These are phyloP conservation scores for Heterotis niloticus DNA, from an alignment of 2,113 vertebrate genomes.

Conservation along the genomic window DNA sequence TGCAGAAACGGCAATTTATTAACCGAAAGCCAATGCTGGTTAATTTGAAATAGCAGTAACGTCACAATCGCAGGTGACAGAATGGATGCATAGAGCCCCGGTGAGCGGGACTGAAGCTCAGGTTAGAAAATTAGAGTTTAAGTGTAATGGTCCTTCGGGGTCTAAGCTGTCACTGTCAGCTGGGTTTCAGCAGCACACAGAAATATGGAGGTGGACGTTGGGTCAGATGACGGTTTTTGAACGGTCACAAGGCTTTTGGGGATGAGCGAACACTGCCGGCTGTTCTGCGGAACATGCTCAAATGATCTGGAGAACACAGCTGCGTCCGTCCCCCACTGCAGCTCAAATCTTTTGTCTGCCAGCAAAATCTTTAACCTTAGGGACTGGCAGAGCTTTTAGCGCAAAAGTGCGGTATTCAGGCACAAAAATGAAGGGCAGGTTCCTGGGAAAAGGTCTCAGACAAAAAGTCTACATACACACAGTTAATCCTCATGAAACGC, in stretches of 20 bases:
- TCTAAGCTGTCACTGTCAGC: background rate
- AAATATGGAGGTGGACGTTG: background rate
- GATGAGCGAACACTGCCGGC: no score
- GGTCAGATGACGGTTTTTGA: background rate
- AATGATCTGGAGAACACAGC: background rate
- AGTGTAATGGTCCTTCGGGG: background rate
- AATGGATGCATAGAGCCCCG: constrained; percentile 38
- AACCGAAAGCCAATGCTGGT: constrained; percentile 35
- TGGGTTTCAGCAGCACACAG: background rate
- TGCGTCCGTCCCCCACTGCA: background rate
- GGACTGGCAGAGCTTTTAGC: background rate
- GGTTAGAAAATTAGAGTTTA: constrained; percentile 25
- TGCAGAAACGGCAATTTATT: constrained; percentile 36
- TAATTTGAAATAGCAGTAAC: constrained; percentile 41
- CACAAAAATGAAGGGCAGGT: no score
- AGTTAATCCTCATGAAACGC: background rate
- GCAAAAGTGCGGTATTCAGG: background rate
- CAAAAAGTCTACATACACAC: background rate
- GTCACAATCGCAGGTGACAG: constrained; percentile 38
- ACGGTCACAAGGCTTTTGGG: background rate
- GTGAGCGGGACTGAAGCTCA: constrained; percentile 35
- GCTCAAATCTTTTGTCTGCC: background rate
- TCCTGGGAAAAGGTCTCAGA: background rate
- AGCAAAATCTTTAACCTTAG: background rate
- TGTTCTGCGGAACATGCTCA: no score